Percentiles rank a stretch among this genome's conserved stretches.
These are phyloP conservation scores for Uria lomvia DNA, from an alignment of 2,113 vertebrate genomes.

Conservation along the genomic window DNA sequence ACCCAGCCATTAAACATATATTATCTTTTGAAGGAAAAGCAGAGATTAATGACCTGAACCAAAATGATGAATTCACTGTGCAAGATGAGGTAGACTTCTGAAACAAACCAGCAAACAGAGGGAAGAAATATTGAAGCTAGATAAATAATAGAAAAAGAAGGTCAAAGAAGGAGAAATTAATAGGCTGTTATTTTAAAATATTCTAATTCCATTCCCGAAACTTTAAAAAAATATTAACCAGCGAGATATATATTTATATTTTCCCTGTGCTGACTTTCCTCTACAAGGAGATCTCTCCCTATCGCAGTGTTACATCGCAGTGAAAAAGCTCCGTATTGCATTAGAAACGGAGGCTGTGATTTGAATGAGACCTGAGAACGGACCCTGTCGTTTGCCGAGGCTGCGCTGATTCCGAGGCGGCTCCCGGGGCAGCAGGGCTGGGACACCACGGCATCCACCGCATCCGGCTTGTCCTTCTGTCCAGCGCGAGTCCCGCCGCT, in stretches of 20 bases:
- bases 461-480: neutral
- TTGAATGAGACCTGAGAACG: accelerated
- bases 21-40: conserved; percentile 38
- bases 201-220: neutral
- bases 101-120: neutral
- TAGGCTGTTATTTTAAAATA: neutral
- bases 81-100: neutral
- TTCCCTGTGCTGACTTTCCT: neutral
- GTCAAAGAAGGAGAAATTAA: conserved; percentile 29
- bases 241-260: neutral
- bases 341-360: neutral
- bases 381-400: neutral
- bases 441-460: accelerated
- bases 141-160: conserved; percentile 28
- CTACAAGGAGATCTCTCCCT: neutral
- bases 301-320: accelerated
- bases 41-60: conserved; percentile 30
- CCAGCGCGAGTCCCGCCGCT: accelerated
- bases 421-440: neutral
- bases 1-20: conserved; percentile 28
- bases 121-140: neutral
- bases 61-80: conserved; percentile 25
- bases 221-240: neutral
- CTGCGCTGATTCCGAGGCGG: accelerated
- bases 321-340: neutral